These are phyloP conservation scores for Sylvia atricapilla DNA, from an alignment of 2,113 vertebrate species.

Conservation along the genomic window DNA sequence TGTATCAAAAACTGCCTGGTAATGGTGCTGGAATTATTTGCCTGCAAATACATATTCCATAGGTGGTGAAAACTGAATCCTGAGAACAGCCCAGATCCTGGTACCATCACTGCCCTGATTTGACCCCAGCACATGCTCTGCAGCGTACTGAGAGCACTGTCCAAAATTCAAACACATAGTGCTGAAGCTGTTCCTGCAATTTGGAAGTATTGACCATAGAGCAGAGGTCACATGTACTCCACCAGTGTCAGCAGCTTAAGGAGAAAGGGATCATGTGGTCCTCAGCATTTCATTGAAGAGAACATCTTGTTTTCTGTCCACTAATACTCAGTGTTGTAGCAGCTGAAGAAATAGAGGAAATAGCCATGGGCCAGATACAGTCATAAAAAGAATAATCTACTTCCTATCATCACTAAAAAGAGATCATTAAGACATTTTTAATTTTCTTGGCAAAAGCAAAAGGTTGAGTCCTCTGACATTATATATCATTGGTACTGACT, in stretches of 20 bases:
- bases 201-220: not conserved
- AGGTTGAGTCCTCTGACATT: not conserved
- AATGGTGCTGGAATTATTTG: not conserved
- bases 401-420: not conserved
- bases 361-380: not conserved
- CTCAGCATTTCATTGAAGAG: not conserved
- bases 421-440: not conserved
- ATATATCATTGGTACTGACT: not conserved
- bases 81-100: not conserved
- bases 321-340: not conserved
- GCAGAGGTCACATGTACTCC: not conserved
- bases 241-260: not conserved
- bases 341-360: not conserved
- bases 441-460: constrained; percentile 36
- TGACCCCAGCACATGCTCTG: not conserved
- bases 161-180: not conserved
- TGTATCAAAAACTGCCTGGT: not conserved
- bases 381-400: constrained; percentile 8
- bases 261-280: not conserved
- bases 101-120: accelerated
- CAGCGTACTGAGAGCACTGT: accelerated
- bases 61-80: not conserved
- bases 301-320: not conserved
- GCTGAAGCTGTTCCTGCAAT: not conserved
- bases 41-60: not conserved